Base-by-base conservation (phyloP, 2,113 vertebrate genomes). In the Campylorhamphus procurvoides region DNA sequence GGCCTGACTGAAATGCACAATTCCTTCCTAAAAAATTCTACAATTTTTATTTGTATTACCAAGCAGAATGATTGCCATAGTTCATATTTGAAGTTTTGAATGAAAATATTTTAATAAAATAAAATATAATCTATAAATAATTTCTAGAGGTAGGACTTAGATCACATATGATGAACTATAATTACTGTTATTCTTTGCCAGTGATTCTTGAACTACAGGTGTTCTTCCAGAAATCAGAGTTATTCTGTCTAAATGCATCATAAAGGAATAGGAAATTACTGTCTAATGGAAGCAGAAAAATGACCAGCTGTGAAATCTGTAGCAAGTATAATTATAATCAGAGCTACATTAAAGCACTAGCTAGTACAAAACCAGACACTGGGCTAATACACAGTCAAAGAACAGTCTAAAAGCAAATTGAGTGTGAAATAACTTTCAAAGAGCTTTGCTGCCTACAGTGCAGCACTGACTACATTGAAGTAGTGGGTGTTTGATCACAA, bases 181-280 rank as follows among this genome's bases (percentile, higher is more conserved):
- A 94, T 89, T 55, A 89, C 14, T 18, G 31, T 76, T 79, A 83
- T 82, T 81, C 31, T 88, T 93, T 60, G 68, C 35, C 68, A 64
- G 47, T 55, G 52, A 83, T 85, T 96, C 63, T 95, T 27, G 52
- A 85, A 90, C 37, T 74, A 87, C n/a, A 90, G 77, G 56, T 95
- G 77, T 89, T 94, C 93, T 94, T 76, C 46, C 69, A 93, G 44
- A 75, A 93, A 81, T 91, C 75, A 85, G 14, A 92, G 62, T 72
- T 80, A 77, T 76, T 94, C 46, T 90, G 33, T 79, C 40, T 90
- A 71, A 84, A 87, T 59, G 37, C 53, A 90, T 23, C 77, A 73
- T 40, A 79, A 87, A 88, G 63, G 44, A 91, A 67, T 44, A 86
- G 44, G 73, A 92, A 75, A 90, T 86, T 69, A 69, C 73, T 53